These are phyloP conservation scores for Emydoidea blandingii DNA, from an alignment of 2,797 vertebrate species.

Conservation along the genomic window DNA sequence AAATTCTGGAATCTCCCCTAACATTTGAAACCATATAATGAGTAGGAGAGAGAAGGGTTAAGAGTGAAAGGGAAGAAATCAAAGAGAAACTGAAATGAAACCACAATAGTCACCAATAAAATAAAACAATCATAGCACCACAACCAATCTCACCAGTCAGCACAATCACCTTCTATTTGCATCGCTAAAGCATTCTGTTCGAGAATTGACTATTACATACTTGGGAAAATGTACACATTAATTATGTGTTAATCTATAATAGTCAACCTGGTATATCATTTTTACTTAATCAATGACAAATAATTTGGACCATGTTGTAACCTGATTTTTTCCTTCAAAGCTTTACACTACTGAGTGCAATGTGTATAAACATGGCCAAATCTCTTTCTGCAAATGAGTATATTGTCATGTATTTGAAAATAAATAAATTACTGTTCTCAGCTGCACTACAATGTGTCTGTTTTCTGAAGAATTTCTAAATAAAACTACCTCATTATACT, in stretches of 20 bases:
- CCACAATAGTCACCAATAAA: rapidly evolving
- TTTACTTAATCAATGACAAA: not conserved
- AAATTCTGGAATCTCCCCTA: not conserved
- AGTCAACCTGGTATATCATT: not conserved
- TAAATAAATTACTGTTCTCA: not conserved
- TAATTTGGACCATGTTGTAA: not conserved
- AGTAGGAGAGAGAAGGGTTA: not conserved
- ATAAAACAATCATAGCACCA: rapidly evolving
- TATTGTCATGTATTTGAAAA: too few species aligned
- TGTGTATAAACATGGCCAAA: not conserved
- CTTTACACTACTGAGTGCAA: not conserved
- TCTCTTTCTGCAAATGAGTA: not conserved
- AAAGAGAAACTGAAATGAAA: not conserved
- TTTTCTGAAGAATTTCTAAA: not conserved
- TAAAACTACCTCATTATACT: not conserved
- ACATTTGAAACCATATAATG: not conserved
- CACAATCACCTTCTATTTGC: not conserved
- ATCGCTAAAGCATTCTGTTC: not conserved
- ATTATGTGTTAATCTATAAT: not conserved
- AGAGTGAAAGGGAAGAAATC: not conserved
- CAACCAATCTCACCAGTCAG: not conserved
- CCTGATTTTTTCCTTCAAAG: not conserved
- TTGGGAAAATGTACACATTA: not conserved
- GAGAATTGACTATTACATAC: not conserved
- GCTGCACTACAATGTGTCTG: not conserved